Conservation (phyloP, 2,113 vertebrate genomes). For the cattle (Bos taurus) region ARS-UCD2.0 NC_037329.1:128995501-128996000, state of each 20-base stretch:
- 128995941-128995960: neutral
- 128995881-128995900: neutral
- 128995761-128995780: neutral
- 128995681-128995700: neutral
- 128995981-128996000: neutral
- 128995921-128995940: neutral
- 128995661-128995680: accelerated
- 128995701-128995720: neutral
- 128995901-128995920: neutral
- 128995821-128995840: neutral
- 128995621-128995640: neutral
- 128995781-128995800: neutral
- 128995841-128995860: neutral
- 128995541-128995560: neutral
- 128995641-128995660: neutral
- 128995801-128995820: neutral
- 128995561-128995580: neutral
- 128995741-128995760: neutral
- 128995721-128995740: neutral
- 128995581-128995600: neutral
- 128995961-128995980: neutral
- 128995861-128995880: neutral
- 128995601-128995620: neutral
- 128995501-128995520: neutral
- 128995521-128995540: neutral